Conservation (phyloP, 2,113 vertebrate species). For the Bettongia penicillata region DNA sequence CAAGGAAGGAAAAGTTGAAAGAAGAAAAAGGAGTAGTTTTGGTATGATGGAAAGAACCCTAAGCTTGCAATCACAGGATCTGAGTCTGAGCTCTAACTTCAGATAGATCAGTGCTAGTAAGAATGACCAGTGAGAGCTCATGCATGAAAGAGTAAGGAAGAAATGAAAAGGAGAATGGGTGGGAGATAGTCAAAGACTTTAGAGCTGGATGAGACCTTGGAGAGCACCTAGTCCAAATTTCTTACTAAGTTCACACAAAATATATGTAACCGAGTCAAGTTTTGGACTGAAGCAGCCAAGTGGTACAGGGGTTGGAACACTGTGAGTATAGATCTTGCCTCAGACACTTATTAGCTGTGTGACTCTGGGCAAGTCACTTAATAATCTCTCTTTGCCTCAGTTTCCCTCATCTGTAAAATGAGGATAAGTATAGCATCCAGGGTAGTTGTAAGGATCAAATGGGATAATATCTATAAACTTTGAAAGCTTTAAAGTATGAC, state of each 20-base stretch:
- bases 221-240: background rate
- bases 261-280: background rate
- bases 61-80: background rate
- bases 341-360: background rate
- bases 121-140: background rate
- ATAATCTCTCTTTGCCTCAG: background rate
- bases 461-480: too few relatives aligned
- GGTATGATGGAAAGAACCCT: background rate
- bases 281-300: background rate
- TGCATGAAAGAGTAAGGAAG: background rate
- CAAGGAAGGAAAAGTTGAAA: background rate
- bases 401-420: background rate
- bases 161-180: background rate
- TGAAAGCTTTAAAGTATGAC: too few relatives aligned
- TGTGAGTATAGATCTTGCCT: background rate
- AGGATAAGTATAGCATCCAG: background rate
- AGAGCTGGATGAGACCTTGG: background rate
- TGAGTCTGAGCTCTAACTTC: background rate
- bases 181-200: background rate
- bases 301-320: background rate
- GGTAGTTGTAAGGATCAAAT: too few relatives aligned
- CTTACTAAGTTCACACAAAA: background rate
- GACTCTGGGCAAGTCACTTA: background rate
- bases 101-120: background rate
- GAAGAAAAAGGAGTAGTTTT: background rate